Percentiles rank a stretch among this genome's conserved stretches.
Evolutionary conservation across 2,797 vertebrate species (phyloP).

Genomic region (Alectoris magna): DNA sequence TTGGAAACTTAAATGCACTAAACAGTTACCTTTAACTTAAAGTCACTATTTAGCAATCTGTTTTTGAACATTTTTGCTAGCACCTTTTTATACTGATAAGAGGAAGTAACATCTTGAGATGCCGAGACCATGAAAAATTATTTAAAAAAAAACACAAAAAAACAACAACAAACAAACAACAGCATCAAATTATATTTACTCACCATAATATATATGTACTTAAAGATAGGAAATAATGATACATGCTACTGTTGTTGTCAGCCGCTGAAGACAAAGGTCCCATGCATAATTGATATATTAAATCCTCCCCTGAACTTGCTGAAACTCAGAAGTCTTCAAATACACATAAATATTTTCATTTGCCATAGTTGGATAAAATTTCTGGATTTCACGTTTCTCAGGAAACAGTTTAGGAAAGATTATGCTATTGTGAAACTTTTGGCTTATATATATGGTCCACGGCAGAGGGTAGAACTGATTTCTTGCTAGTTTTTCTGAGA

Average conservation of each 20-base stretch:
- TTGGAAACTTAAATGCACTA: neutral
- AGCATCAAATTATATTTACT: neutral
- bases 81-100: neutral
- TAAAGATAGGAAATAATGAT: conserved; percentile 6
- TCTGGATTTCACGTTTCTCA: neutral
- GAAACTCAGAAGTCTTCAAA: neutral
- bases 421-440: neutral
- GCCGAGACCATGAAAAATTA: neutral
- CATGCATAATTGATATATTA: neutral
- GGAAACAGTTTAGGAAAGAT: neutral
- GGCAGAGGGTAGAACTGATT: fast-evolving
- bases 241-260: neutral
- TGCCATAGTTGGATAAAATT: neutral
- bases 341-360: neutral
- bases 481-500: neutral
- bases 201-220: neutral
- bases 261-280: neutral
- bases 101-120: neutral
- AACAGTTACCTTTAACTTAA: neutral
- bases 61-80: neutral
- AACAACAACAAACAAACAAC: neutral
- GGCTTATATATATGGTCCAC: fast-evolving
- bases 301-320: neutral
- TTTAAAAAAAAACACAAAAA: neutral
- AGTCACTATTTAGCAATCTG: neutral